Conservation (phyloP, 2,797 vertebrate genomes). For the Sus cebifrons region DNA sequence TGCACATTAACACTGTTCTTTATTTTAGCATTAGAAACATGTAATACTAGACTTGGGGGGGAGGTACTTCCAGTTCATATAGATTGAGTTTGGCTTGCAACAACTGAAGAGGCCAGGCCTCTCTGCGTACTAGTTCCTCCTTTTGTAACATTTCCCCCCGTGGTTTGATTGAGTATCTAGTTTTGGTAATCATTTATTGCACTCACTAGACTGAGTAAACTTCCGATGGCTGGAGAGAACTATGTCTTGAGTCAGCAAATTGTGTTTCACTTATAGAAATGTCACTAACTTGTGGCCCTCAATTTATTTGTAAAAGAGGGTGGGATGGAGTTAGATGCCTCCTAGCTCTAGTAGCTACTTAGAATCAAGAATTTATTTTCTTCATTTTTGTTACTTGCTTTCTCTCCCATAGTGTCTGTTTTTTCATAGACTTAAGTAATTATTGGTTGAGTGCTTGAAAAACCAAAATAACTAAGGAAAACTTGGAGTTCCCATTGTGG, state of each 20-base stretch:
- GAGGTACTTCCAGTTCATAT: neutral
- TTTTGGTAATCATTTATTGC: slow-evolving; percentile 41
- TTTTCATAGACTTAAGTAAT: slow-evolving; percentile 39
- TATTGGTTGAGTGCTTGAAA: slow-evolving; percentile 34
- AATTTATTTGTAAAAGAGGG: slow-evolving; percentile 54
- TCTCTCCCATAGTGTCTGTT: neutral
- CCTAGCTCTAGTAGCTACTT: neutral
- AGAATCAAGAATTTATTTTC: slow-evolving; percentile 55
- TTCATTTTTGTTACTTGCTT: slow-evolving; percentile 57
- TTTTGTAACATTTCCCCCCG: slow-evolving; percentile 40
- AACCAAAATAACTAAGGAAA: slow-evolving; percentile 31
- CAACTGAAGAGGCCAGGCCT: neutral
- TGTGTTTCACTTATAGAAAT: slow-evolving; percentile 35
- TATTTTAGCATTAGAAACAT: slow-evolving; percentile 56
- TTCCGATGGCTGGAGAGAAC: neutral
- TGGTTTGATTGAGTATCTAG: neutral
- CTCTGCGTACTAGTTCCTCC: neutral
- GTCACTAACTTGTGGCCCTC: neutral
- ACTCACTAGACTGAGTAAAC: slow-evolving; percentile 38
- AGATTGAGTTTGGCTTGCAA: neutral
- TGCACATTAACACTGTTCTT: neutral
- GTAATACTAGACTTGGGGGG: neutral
- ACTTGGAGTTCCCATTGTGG: neutral
- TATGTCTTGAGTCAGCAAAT: neutral
- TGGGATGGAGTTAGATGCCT: slow-evolving; percentile 11